Conservation (phyloP, 1,140 invertebrate genomes). For the Lanistes nyassanus region DNA sequence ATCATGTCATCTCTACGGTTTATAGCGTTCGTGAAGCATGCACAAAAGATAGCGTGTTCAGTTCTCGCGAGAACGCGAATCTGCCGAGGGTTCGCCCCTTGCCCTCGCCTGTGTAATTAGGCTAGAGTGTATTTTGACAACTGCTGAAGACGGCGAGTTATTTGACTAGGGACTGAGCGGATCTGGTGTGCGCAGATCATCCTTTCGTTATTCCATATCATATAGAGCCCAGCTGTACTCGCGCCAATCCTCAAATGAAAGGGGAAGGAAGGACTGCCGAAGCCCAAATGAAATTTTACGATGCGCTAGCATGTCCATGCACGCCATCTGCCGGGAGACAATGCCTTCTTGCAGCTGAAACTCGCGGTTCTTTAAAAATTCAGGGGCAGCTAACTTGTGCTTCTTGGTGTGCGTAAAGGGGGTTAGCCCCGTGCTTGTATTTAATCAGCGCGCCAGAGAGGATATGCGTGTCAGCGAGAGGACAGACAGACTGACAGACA, state of each 20-base stretch:
- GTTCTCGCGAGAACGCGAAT: conserved; percentile 8
- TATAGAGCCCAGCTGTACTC: background rate
- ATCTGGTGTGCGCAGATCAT: background rate
- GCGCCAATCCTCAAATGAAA: background rate
- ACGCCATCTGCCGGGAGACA: conserved; percentile 7
- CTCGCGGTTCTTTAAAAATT: conserved; percentile 1
- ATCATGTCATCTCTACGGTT: no score
- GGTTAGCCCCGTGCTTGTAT: background rate
- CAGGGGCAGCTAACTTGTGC: background rate
- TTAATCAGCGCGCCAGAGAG: background rate
- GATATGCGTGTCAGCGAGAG: no score
- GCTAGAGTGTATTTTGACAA: conserved; percentile 9
- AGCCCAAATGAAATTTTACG: conserved; percentile 8
- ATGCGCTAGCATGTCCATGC: conserved; percentile 10
- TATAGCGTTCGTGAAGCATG: no score
- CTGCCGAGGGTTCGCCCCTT: background rate
- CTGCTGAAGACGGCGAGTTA: background rate
- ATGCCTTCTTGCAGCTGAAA: no score
- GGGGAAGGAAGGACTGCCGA: background rate
- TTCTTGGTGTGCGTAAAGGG: background rate
- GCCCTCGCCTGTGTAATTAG: background rate
- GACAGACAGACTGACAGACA: no score
- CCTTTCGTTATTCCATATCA: conserved; percentile 19
- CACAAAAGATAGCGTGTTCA: no score
- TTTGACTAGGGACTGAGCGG: conserved; percentile 18